A percentile compares a stretch with the other conserved stretches of the same genome.
Conservation (phyloP, 2,113 vertebrate species). For the Bambusicola thoracicus region DNA sequence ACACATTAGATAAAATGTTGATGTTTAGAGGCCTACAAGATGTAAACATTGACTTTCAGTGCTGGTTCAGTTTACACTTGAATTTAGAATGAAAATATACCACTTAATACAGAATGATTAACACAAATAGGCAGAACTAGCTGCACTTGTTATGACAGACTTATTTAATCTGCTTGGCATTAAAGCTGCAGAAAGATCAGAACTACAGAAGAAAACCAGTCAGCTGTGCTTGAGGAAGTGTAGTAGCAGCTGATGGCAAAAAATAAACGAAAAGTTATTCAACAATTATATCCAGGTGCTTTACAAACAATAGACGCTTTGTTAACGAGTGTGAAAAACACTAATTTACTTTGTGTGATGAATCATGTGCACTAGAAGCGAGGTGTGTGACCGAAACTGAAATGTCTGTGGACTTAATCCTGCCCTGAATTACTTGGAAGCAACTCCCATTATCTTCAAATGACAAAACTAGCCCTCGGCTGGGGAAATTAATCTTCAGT, state of each 20-base stretch:
- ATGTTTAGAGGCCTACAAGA: conserved; percentile 51
- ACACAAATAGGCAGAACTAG: conserved; percentile 25
- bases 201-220: background rate
- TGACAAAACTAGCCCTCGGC: background rate
- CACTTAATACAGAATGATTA: background rate
- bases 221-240: background rate
- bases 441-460: conserved; percentile 17
- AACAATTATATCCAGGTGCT: background rate
- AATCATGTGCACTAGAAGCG: background rate
- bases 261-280: background rate
- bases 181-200: background rate
- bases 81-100: conserved; percentile 12
- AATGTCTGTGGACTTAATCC: background rate
- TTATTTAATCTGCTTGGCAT: background rate
- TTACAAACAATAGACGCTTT: conserved; percentile 18
- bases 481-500: background rate
- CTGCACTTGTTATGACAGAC: background rate
- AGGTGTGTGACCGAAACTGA: conserved; percentile 1
- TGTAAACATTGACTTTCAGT: conserved; percentile 60
- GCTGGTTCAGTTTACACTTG: conserved; percentile 37
- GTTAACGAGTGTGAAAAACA: background rate
- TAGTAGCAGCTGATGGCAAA: background rate
- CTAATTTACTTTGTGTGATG: background rate
- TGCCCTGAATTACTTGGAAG: background rate
- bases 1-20: conserved; percentile 58